These are phyloP conservation scores for Corapipo altera DNA, from an alignment of 2,113 vertebrate species.

Conservation along the genomic window DNA sequence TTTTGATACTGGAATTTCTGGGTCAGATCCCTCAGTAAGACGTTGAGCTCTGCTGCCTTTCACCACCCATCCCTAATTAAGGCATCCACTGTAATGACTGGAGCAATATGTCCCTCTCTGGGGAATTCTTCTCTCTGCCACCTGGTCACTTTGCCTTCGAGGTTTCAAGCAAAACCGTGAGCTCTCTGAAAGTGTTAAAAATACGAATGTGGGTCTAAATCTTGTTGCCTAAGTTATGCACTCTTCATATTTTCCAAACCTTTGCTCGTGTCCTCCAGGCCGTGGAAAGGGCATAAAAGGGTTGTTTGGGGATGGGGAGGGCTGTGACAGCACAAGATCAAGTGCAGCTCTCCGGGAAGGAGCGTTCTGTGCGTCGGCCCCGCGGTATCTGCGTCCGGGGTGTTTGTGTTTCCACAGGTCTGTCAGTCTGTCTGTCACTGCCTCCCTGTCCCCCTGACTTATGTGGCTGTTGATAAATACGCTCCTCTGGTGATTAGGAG, in stretches of 20 bases:
- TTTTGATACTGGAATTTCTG: neutral
- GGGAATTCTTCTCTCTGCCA: neutral
- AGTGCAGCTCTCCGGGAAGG: neutral
- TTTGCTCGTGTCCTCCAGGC: neutral
- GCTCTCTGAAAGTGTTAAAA: neutral
- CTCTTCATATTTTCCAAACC: neutral
- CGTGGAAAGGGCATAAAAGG: neutral
- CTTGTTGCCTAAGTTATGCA: neutral
- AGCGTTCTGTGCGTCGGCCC: neutral
- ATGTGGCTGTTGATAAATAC: neutral
- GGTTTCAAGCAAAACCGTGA: neutral
- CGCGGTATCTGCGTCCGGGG: neutral
- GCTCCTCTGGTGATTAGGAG: conserved; percentile 44
- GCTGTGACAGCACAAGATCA: neutral
- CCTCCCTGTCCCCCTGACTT: conserved; percentile 12
- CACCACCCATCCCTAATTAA: neutral
- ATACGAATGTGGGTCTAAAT: neutral
- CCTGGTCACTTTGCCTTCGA: neutral
- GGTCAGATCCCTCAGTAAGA: neutral
- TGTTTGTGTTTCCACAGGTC: conserved; percentile 39
- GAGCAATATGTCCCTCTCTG: neutral
- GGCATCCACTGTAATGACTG: neutral
- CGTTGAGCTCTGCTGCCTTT: neutral
- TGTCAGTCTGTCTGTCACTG: conserved; percentile 63
- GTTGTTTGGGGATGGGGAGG: neutral